Conservation (phyloP, 2,888 invertebrate species). For the Stenodema calcarata region DNA sequence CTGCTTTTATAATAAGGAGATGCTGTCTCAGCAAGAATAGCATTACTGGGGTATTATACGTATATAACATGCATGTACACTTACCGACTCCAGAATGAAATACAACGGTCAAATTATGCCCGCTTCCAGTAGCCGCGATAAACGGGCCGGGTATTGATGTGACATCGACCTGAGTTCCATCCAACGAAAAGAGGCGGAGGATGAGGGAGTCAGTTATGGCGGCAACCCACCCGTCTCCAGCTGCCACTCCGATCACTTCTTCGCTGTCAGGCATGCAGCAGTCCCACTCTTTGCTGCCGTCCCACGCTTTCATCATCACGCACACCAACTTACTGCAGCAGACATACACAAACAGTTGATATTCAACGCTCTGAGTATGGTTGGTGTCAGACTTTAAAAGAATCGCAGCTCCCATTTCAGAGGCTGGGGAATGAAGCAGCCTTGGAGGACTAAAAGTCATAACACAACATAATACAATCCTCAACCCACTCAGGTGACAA, state of each 20-base stretch:
- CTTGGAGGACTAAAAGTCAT: too few relatives aligned
- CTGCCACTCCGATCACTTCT: slow-evolving; percentile 74
- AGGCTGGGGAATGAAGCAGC: too few relatives aligned
- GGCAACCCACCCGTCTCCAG: slow-evolving; percentile 78
- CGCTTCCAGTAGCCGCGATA: slow-evolving; percentile 71
- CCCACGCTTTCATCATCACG: slow-evolving; percentile 70
- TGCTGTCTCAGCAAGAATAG: too few relatives aligned
- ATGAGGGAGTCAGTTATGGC: slow-evolving; percentile 80
- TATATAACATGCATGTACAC: neutral
- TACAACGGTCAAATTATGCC: slow-evolving; percentile 69
- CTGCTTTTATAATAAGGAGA: too few relatives aligned
- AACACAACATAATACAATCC: too few relatives aligned
- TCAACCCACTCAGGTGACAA: too few relatives aligned
- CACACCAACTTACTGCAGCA: slow-evolving; percentile 73
- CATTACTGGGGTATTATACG: too few relatives aligned
- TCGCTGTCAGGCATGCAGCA: slow-evolving; percentile 79
- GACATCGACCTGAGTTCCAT: slow-evolving; percentile 85
- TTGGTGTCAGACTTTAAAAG: too few relatives aligned
- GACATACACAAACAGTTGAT: too few relatives aligned
- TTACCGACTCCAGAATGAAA: slow-evolving; percentile 70
- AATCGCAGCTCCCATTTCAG: too few relatives aligned
- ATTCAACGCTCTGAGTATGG: too few relatives aligned
- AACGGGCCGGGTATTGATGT: slow-evolving; percentile 76
- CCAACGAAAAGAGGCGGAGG: slow-evolving; percentile 83
- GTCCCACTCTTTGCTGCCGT: slow-evolving; percentile 81